A percentile compares a stretch with the other conserved stretches of the same genome.
Evolutionary conservation across 2,797 vertebrate species (phyloP).

Genomic region (Tolypeutes matacus): DNA sequence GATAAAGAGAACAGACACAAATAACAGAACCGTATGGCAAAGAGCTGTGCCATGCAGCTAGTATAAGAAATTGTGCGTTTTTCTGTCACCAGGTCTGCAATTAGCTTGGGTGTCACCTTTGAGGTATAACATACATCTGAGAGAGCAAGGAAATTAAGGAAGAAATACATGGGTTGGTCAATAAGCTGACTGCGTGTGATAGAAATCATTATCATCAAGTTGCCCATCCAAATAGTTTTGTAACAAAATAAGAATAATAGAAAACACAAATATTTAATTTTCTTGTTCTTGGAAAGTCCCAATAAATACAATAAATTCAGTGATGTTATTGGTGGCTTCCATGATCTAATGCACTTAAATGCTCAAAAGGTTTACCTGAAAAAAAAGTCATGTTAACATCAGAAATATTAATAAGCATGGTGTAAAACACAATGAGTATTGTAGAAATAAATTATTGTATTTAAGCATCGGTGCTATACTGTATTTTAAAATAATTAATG

Average conservation of each 20-base stretch:
- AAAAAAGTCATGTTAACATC: background rate
- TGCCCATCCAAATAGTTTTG: conserved; percentile 67
- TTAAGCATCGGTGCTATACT: background rate
- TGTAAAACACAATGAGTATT: background rate
- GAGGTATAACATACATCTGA: conserved; percentile 78
- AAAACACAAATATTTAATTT: conserved; percentile 43
- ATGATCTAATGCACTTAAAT: background rate
- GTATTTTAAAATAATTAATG: background rate
- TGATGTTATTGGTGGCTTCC: conserved; percentile 39
- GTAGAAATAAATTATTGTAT: background rate
- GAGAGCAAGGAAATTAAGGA: conserved; percentile 76
- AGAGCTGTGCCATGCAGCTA: conserved; percentile 78
- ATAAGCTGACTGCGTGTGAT: conserved; percentile 52
- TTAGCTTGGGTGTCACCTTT: conserved; percentile 77
- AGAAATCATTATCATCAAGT: conserved; percentile 74
- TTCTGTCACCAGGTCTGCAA: conserved; percentile 67
- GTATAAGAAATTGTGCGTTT: conserved; percentile 67
- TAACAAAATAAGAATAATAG: conserved; percentile 68
- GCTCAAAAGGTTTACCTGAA: background rate
- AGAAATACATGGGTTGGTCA: conserved; percentile 80
- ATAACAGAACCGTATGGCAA: conserved; percentile 71
- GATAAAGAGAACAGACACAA: conserved; percentile 69
- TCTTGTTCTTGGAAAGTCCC: conserved; percentile 62
- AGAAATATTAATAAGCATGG: background rate
- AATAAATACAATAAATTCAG: conserved; percentile 56